Conservation (phyloP, 2,113 vertebrate genomes). For the Camelus bactrianus region DNA sequence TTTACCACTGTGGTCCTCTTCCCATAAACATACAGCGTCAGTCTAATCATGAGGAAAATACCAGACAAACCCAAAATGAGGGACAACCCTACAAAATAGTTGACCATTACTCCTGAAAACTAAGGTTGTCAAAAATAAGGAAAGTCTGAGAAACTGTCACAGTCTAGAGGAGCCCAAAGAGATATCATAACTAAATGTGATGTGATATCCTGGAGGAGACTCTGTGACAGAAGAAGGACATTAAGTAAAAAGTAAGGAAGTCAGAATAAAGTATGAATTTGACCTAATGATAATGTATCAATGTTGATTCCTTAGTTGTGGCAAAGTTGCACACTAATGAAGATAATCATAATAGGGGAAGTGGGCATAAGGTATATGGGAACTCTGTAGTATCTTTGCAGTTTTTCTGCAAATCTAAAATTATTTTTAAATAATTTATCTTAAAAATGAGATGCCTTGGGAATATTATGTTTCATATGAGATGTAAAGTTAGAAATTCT, state of each 20-base stretch:
- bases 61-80: neutral
- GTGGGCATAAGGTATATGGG: neutral
- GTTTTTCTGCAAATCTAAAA: constrained; percentile 45
- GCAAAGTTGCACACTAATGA: neutral
- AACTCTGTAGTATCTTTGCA: neutral
- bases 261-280: neutral
- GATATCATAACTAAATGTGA: neutral
- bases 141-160: neutral
- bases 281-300: neutral
- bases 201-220: neutral
- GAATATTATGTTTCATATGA: constrained; percentile 23
- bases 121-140: neutral
- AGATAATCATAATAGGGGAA: neutral
- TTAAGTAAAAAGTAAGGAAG: constrained; percentile 13
- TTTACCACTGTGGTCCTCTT: neutral
- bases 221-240: neutral
- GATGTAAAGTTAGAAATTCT: constrained; percentile 27
- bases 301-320: neutral
- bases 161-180: neutral
- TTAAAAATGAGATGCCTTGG: neutral
- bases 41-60: neutral
- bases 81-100: neutral
- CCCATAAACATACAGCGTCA: neutral
- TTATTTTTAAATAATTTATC: neutral
- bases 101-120: neutral